Evolutionary conservation across 53 echinoderm and acorn worm genomes (phyloP), one percentile per base, ranked within the genome.

Genomic region (Henricia sp.): DNA sequence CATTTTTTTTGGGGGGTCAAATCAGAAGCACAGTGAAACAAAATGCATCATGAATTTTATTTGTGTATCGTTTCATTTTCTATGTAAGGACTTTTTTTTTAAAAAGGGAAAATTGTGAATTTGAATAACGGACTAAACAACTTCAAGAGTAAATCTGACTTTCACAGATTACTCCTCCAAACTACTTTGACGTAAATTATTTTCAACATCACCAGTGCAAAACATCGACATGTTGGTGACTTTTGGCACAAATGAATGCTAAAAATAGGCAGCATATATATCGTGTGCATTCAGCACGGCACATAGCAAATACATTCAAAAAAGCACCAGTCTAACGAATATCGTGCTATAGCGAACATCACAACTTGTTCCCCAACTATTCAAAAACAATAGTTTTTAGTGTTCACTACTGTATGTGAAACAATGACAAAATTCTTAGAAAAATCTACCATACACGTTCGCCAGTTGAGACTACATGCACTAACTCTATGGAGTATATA

Each of bases 221-320:
- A 57, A 59, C 19, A 41, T 37, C 62, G 64, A 80, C 63, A 60
- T 46, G 16, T 56, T 58, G n/a, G n/a, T n/a, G n/a, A n/a, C 64
- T 80, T 74, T 57, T 80, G 80, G 63, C 80, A 80, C 80, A 80
- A 80, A 80, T 62, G 21, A 80, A 64, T 28, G 30, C 54, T n/a
- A 43, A 48, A 26, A 24, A 80, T 80, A 80, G 64, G 80, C 80
- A 80, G 80, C 80, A 80, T 80, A 80, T n/a, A n/a, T 80, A 80
- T 40, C 43, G 42, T 77, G 77, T 77, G 77, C 77, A 60, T 50
- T 48, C 63, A 24, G 80, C 80, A 80, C 63, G n/a, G 35, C 37
- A 80, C 63, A 64, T 48, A 80, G 46, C 80, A 63, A 23, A 29
- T 48, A 14, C 27, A 25, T 50, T 73, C 54, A n/a, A 2, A 3